Conservation (phyloP, 1,140 invertebrate species). For the Habropoda laboriosa region DNA sequence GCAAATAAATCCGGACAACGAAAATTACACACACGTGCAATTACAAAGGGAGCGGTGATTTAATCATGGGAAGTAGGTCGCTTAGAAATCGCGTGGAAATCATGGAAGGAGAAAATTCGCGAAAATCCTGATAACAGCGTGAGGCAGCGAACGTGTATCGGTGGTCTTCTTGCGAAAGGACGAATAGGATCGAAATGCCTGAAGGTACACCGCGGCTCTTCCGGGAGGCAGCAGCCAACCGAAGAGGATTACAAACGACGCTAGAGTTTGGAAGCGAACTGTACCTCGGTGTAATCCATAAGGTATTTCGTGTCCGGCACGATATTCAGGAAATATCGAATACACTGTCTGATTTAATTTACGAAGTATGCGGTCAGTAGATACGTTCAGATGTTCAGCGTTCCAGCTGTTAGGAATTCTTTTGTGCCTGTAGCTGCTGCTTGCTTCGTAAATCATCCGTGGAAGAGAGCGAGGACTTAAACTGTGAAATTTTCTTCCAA, state of each 20-base stretch:
- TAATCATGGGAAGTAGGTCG: neutral
- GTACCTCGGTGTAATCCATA: conserved; percentile 54
- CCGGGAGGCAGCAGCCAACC: conserved; percentile 48
- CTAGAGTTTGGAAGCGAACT: conserved; percentile 42
- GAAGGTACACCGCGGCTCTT: conserved; percentile 53
- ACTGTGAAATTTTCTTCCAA: conserved; percentile 63
- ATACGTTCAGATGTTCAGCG: neutral
- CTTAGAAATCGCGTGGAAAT: neutral
- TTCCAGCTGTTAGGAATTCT: neutral
- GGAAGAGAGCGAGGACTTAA: conserved; percentile 8
- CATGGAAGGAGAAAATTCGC: neutral
- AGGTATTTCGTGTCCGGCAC: conserved; percentile 35
- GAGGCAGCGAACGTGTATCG: no score
- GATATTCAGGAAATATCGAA: conserved; percentile 41
- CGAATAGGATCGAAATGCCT: conserved; percentile 61
- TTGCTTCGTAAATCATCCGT: conserved; percentile 37
- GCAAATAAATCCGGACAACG: no score
- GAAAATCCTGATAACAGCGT: conserved; percentile 31
- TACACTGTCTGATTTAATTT: conserved; percentile 52
- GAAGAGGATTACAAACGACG: conserved; percentile 56
- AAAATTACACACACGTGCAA: no score
- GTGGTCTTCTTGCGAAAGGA: conserved; percentile 53
- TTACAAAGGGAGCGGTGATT: neutral
- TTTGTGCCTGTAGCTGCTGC: neutral
- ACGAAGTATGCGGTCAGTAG: neutral